Percentiles rank a stretch among this genome's conserved stretches.
These are phyloP conservation scores for Hypomesus transpacificus DNA, from an alignment of 2,113 vertebrate genomes.

Conservation along the genomic window DNA sequence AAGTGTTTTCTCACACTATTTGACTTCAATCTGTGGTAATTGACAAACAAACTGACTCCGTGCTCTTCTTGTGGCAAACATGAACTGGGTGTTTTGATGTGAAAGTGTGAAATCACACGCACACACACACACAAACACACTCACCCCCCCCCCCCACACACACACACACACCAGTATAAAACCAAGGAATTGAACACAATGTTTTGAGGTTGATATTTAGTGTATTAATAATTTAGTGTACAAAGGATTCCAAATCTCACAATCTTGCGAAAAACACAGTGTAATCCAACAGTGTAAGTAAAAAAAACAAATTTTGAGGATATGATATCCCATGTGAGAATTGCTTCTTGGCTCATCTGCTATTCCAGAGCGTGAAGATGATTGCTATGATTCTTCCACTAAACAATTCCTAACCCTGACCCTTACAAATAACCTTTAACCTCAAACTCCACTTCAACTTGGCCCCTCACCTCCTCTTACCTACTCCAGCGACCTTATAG, in stretches of 20 bases:
- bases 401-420: too few species aligned
- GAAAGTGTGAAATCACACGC: background rate
- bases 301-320: background rate
- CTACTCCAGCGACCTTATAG: background rate
- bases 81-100: background rate
- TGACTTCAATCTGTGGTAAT: conserved; percentile 18
- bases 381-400: background rate
- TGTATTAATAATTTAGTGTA: too few species aligned
- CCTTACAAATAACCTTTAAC: background rate
- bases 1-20: conserved; percentile 1
- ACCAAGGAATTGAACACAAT: too few species aligned
- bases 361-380: background rate
- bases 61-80: conserved; percentile 7
- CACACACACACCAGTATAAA: too few species aligned
- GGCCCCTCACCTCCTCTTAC: conserved; percentile 3
- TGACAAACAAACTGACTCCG: conserved; percentile 7
- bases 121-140: too few species aligned
- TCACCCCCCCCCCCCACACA: too few species aligned
- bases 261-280: too few species aligned
- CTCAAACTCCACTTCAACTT: background rate
- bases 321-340: background rate
- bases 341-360: background rate
- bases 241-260: too few species aligned
- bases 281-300: background rate
- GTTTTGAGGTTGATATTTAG: too few species aligned